Conservation (phyloP, 2,797 vertebrate genomes). For the Tolypeutes matacus region DNA sequence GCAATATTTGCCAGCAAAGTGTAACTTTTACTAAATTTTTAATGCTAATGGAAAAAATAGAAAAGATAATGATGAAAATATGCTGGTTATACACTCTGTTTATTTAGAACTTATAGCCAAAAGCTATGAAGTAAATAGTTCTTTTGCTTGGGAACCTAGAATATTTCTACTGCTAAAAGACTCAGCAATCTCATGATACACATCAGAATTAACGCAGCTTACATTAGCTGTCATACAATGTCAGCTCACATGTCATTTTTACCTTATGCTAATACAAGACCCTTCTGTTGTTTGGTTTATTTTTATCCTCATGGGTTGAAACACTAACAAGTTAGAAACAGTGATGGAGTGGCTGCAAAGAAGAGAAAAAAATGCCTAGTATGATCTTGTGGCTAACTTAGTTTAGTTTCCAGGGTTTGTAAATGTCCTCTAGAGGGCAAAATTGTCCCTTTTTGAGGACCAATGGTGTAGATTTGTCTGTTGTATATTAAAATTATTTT, state of each 20-base stretch:
- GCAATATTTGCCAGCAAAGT: neutral
- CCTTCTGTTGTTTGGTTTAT: neutral
- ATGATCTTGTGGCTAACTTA: neutral
- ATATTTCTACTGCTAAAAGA: neutral
- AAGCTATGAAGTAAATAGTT: neutral
- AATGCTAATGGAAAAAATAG: neutral
- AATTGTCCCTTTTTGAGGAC: neutral
- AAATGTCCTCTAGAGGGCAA: neutral
- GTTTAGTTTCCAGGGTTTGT: neutral
- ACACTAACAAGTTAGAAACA: neutral
- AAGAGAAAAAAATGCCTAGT: neutral
- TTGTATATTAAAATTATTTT: neutral
- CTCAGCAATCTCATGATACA: neutral
- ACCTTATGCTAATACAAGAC: neutral
- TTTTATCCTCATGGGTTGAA: neutral
- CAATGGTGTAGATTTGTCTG: neutral
- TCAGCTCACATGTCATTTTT: neutral
- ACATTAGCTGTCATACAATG: neutral
- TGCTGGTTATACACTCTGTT: neutral
- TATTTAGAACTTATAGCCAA: neutral
- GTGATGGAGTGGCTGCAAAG: neutral
- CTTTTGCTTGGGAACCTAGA: constrained; percentile 6
- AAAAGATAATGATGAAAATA: neutral
- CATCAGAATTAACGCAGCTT: neutral
- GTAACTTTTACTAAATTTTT: constrained; percentile 6